Evolutionary conservation across 2,113 vertebrate species (phyloP).

Genomic region (Corythaeola cristata): DNA sequence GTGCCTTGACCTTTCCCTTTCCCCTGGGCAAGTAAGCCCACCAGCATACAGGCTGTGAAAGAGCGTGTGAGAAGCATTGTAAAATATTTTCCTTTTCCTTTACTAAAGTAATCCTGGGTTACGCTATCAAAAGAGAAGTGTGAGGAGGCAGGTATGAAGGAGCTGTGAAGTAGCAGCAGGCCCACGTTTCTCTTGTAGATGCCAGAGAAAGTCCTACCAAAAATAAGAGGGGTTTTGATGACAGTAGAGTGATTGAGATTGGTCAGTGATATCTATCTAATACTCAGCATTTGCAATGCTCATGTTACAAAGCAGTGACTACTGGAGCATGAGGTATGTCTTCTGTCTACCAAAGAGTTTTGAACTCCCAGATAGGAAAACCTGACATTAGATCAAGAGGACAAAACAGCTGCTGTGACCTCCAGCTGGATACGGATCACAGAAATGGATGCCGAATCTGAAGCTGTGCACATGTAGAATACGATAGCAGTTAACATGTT

Average conservation of each 20-base stretch:
- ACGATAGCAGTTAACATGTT: background rate
- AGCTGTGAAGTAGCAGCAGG: background rate
- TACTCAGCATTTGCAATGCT: background rate
- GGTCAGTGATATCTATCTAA: background rate
- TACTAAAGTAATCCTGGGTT: background rate
- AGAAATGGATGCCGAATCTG: background rate
- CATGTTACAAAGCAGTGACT: background rate
- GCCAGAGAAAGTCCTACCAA: background rate
- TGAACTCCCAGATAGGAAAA: background rate
- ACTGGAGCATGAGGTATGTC: background rate
- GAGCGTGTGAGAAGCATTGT: background rate
- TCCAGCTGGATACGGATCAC: background rate
- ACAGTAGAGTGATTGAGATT: background rate
- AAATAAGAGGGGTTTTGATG: background rate
- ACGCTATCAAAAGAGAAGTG: background rate
- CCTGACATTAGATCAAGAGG: background rate
- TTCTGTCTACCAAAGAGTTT: background rate
- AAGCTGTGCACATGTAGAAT: background rate
- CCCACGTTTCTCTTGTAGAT: background rate
- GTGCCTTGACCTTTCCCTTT: slow-evolving; percentile 39
- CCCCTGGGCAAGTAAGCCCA: slow-evolving; percentile 32
- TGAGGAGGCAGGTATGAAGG: background rate
- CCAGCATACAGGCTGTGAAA: background rate
- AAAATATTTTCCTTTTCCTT: slow-evolving; percentile 37
- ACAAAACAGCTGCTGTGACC: background rate